These are phyloP conservation scores for Pseudobourletiella spinata DNA, from an alignment of 1,140 invertebrate species.

Conservation along the genomic window DNA sequence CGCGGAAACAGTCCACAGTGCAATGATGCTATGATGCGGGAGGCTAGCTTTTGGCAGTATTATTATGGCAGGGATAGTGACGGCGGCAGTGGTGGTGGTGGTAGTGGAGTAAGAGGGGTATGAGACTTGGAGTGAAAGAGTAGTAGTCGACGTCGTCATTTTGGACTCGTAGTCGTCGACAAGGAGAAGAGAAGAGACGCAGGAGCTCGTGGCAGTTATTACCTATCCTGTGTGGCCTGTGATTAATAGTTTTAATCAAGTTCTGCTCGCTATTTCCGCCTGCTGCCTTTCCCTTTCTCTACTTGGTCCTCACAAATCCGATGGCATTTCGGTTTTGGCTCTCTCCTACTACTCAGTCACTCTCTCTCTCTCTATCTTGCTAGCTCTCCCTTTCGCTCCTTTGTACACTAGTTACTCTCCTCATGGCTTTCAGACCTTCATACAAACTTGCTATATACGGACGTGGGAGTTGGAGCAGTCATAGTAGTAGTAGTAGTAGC, in stretches of 20 bases:
- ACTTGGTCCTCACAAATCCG: conserved; percentile 15
- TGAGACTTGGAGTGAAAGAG: background rate
- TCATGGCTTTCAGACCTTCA: background rate
- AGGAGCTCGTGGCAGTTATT: conserved; percentile 32
- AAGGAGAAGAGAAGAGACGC: conserved; percentile 11
- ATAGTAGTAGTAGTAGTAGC: too few relatives aligned
- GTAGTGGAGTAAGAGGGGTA: background rate
- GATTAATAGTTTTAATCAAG: conserved; percentile 37
- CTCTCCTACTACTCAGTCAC: background rate
- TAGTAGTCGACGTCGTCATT: background rate
- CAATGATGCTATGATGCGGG: background rate
- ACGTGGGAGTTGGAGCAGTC: too few relatives aligned
- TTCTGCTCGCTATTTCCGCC: conserved; percentile 33
- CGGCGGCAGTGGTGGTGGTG: background rate
- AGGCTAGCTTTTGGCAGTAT: too few relatives aligned
- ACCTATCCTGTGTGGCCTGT: conserved; percentile 32
- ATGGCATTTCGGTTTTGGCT: conserved; percentile 21
- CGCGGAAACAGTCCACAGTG: too few relatives aligned
- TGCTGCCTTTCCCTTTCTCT: conserved; percentile 26
- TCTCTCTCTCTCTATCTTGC: background rate
- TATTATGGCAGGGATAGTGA: background rate
- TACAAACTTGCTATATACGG: too few relatives aligned
- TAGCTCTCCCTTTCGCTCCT: background rate
- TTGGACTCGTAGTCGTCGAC: background rate
- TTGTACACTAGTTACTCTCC: background rate